Evolutionary conservation across 2,888 invertebrate genomes (phyloP), one percentile per base, ranked within the genome.

Genomic region (Hartigia nigra): DNA sequence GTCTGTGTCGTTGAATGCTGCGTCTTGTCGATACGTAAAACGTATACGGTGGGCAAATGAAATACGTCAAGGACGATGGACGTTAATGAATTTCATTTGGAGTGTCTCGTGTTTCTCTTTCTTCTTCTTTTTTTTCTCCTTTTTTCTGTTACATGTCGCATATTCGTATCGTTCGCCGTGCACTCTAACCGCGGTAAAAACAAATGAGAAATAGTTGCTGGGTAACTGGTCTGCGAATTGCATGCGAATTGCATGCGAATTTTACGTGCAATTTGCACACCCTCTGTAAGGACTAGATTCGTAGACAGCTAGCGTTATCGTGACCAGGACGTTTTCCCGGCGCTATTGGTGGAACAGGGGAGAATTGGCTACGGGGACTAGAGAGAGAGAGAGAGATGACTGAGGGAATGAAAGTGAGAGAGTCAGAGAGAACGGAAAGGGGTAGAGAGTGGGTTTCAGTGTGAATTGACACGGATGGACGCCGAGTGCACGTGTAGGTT

Each of bases 371-470:
- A 35, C 37, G 35, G 69, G 69, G 76, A 37, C 36, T 69, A 31
- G 35, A 3, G 31, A 36, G 12, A 14, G 36, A 34, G 34, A 34
- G 34, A 34, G 34, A 34, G 34, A n/a, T 34, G 34, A 34, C 3
- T 3, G 34, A 3, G 34, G 34, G 4, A 34, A 34, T 4, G 34
- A 34, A 4, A 34, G 34, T 4, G 34, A 34, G 34, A 34, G 34
- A 34, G 34, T 4, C 34, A 34, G 34, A 34, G 34, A 34, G 34
- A 34, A 4, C 4, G 34, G 11, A n/a, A 35, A 77, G 55, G 39
- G 75, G 70, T 80, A 74, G 39, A 74, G 74, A 78, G 76, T 39
- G 76, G 32, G 69, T 12, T 75, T 69, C 36, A 74, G 39, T 76
- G 69, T 23, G 39, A 23, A 70, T 74, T 70, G 70, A 23, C 12